A percentile compares a stretch with the other conserved stretches of the same genome.
These are phyloP conservation scores for Diarsia mendica DNA, from an alignment of 2,888 invertebrate species.

Conservation along the genomic window DNA sequence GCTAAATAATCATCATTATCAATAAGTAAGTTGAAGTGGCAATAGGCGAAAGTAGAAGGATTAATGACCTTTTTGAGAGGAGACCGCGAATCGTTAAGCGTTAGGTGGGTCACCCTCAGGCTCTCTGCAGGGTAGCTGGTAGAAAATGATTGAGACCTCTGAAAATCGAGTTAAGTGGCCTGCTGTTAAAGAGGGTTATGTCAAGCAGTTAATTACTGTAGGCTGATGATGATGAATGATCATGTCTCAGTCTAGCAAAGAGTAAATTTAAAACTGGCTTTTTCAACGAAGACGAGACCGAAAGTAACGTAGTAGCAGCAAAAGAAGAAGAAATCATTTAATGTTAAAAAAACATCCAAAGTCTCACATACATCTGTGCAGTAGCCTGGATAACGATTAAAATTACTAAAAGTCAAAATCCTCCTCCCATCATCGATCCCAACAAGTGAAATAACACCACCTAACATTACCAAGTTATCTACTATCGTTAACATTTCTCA, in stretches of 20 bases:
- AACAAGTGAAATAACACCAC: not conserved
- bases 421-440: not conserved
- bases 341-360: not conserved
- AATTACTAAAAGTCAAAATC: not conserved
- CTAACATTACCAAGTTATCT: conserved; percentile 8
- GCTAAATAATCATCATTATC: not conserved
- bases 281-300: not conserved
- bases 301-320: not conserved
- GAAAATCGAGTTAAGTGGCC: not conserved
- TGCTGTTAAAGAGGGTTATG: not conserved
- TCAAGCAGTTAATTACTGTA: not conserved
- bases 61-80: not conserved
- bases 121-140: not conserved
- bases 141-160: not conserved
- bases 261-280: not conserved
- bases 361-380: not conserved
- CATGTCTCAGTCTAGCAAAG: not conserved
- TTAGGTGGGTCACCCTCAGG: not conserved
- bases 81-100: not conserved
- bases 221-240: not conserved
- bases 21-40: not conserved
- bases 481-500: conserved; percentile 29
- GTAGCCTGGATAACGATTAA: not conserved
- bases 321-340: not conserved
- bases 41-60: not conserved